phyloP scores from a whole-genome alignment of 2,797 vertebrate genomes.

The Miichthys miiuy region DNA sequence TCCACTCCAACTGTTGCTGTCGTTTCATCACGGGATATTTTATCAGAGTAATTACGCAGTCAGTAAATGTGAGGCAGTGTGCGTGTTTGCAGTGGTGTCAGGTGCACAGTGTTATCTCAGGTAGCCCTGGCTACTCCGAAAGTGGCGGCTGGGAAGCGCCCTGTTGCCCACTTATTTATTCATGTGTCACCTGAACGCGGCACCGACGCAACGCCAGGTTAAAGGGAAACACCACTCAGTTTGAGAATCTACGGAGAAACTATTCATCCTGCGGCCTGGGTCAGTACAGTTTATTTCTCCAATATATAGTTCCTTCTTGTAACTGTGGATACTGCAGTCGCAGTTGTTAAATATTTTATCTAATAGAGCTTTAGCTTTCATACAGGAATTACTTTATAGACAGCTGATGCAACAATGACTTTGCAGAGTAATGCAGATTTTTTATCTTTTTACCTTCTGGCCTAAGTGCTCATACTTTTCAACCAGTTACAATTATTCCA shows the following conservation, averaged over 20 bases:
- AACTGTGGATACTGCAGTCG: background rate
- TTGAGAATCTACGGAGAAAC: background rate
- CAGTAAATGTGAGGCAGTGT: constrained; percentile 14
- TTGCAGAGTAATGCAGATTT: constrained; percentile 11
- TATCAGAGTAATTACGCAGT: constrained; percentile 11
- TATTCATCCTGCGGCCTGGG: background rate
- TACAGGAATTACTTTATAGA: background rate
- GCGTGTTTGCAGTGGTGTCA: constrained; percentile 73
- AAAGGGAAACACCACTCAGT: constrained; percentile 27
- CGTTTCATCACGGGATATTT: background rate
- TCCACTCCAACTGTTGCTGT: constrained; percentile 43
- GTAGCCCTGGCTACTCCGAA: constrained; percentile 61
- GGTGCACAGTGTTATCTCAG: constrained; percentile 75
- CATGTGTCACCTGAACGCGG: constrained; percentile 83
- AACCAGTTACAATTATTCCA: background rate
- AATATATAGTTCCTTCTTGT: no score
- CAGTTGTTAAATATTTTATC: constrained; percentile 10
- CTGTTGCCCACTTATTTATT: constrained; percentile 77
- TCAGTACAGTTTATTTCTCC: background rate
- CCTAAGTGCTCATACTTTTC: background rate
- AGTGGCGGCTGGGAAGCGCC: constrained; percentile 76
- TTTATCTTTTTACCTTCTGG: background rate
- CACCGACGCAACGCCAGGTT: constrained; percentile 44
- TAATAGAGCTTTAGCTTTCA: background rate
- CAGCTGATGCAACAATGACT: constrained; percentile 3